phyloP scores from a whole-genome alignment of 2,888 invertebrate genomes.

The Dolomedes plantarius region DNA sequence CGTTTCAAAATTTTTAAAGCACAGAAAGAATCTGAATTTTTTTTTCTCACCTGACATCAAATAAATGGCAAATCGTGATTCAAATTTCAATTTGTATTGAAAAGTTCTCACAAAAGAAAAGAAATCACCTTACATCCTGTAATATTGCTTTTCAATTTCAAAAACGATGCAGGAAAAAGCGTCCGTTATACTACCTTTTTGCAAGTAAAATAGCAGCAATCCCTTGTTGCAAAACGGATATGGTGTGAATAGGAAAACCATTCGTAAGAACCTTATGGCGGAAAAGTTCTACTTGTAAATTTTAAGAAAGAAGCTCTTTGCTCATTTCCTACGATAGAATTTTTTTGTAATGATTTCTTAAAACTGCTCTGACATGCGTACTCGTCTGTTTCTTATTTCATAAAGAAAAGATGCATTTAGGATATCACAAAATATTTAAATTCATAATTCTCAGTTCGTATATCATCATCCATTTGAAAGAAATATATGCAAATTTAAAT shows the following conservation, averaged over 20 bases:
- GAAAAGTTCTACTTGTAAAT: background rate
- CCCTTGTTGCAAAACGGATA: conserved; percentile 5
- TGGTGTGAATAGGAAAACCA: conserved; percentile 11
- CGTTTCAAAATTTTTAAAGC: too few relatives aligned
- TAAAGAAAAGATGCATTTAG: too few relatives aligned
- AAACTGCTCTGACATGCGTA: too few relatives aligned
- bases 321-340: background rate
- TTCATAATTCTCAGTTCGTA: too few relatives aligned
- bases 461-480: too few relatives aligned
- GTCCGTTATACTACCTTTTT: background rate
- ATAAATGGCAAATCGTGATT: conserved; percentile 9
- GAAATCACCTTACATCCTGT: conserved; percentile 14
- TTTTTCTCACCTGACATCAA: background rate
- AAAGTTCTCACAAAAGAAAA: background rate
- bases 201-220: conserved; percentile 2
- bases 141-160: conserved; percentile 16
- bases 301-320: background rate
- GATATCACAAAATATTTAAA: too few relatives aligned
- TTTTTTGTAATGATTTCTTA: background rate
- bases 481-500: too few relatives aligned
- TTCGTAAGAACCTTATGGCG: background rate
- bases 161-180: conserved; percentile 14
- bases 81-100: conserved; percentile 14
- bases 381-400: too few relatives aligned
- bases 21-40: too few relatives aligned